Conservation (phyloP, 2,888 invertebrate genomes). For the Harpalus rubripes region DNA sequence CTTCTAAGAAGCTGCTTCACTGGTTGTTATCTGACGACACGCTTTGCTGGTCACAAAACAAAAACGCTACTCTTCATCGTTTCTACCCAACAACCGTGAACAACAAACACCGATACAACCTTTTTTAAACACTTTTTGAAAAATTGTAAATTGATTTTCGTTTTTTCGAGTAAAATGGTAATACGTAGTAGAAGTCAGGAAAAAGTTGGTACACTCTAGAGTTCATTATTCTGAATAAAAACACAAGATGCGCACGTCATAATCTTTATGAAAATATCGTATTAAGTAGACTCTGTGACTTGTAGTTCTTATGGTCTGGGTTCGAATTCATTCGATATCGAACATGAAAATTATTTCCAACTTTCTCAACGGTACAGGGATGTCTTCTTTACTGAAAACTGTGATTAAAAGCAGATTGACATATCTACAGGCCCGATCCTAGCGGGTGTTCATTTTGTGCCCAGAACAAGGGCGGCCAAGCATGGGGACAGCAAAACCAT, state of each 20-base stretch:
- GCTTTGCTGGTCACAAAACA: slow-evolving; percentile 32
- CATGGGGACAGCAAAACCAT: too few species aligned
- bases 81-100: slow-evolving; percentile 36
- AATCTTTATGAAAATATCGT: too few species aligned
- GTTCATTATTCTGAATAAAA: neutral
- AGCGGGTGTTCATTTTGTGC: too few species aligned
- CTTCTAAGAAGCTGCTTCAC: neutral
- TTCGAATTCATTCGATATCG: too few species aligned
- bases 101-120: slow-evolving; percentile 9
- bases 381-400: too few species aligned
- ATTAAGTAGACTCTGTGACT: too few species aligned
- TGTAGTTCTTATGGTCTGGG: too few species aligned
- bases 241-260: neutral
- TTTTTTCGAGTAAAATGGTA: neutral
- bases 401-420: too few species aligned
- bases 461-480: too few species aligned
- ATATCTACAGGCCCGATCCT: too few species aligned
- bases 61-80: slow-evolving; percentile 9
- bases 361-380: too few species aligned
- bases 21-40: slow-evolving; percentile 42
- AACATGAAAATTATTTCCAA: too few species aligned
- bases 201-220: neutral
- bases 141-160: slow-evolving; percentile 4
- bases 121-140: slow-evolving; percentile 21
- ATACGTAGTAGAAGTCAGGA: neutral